Evolutionary conservation across 2,797 vertebrate genomes (phyloP).

Genomic region (Anolis apletophallus): DNA sequence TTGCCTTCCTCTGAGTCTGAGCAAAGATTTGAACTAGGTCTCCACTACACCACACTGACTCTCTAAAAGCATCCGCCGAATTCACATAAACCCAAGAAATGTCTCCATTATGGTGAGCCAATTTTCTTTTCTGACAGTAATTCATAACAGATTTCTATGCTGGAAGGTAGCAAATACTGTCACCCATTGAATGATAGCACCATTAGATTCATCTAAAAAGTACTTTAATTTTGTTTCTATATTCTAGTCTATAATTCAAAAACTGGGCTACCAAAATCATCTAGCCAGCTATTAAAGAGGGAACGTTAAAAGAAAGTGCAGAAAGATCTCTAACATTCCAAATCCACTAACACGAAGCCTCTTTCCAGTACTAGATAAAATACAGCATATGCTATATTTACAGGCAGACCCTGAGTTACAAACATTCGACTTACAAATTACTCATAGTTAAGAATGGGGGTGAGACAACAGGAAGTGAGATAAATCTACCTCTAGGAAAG

Average conservation of each 20-base stretch:
- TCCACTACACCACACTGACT: too few species aligned
- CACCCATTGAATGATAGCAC: neutral
- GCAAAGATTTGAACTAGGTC: too few species aligned
- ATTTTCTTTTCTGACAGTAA: neutral
- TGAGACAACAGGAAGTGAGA: too few species aligned
- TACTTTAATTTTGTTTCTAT: neutral
- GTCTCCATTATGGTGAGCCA: neutral
- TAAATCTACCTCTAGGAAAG: too few species aligned
- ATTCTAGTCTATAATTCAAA: neutral
- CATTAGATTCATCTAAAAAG: neutral
- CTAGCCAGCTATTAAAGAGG: neutral
- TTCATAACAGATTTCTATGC: neutral
- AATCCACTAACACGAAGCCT: neutral
- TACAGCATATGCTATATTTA: neutral
- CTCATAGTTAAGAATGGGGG: too few species aligned
- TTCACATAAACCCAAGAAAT: neutral
- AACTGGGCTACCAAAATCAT: neutral
- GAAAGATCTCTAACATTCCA: neutral
- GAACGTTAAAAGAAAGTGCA: neutral
- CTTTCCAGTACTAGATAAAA: neutral
- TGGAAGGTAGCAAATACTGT: neutral
- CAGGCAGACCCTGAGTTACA: too few species aligned
- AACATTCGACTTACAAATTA: too few species aligned
- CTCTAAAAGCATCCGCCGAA: neutral
- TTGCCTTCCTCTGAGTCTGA: too few species aligned